Base-by-base conservation (phyloP, 2,797 vertebrate genomes). In the Anabas testudineus region DNA sequence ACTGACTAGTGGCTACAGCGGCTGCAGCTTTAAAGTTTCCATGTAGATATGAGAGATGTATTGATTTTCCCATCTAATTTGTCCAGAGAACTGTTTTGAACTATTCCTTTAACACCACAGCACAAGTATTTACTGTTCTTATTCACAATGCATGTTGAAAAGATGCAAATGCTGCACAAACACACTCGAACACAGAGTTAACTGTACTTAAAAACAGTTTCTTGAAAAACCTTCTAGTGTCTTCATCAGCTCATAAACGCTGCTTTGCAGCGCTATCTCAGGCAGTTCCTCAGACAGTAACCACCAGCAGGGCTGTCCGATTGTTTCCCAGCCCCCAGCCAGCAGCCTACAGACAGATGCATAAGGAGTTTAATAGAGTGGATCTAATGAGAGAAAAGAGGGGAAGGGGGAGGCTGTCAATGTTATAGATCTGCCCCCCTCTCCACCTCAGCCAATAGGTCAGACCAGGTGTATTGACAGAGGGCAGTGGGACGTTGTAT, bases 331-430 rank as follows among this genome's bases (percentile, higher is more conserved):
- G 73, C 75, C 45, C 66, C 68, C 34, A 52, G 68, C 69, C 82
- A 55, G 67, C 58, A 76, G 62, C 76, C 67, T 69, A 86, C 80
- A 87, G 90, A 89, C 85, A 81, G 83, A 85, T 82, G 89, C 87
- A 88, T 86, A 71, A 82, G 79, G 84, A 79, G 85, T 83, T 88
- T 90, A 93, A 89, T 86, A 88, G 88, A 90, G 88, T 87, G 87
- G 82, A 90, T 91, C 86, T 90, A 90, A 90, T 90, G 88, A 85
- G 86, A 84, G 76, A 60, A 86, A 73, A 55, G 63, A 78, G 67
- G 75, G 74, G 78, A 64, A 21, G 21, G 57, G 43, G 71, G 67
- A 56, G 49, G 65, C 22, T 34, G 79, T 87, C 86, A 57, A 83
- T 84, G 86, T 69, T 74, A 88, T 90, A 81, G 88, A 92, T 92